These are phyloP conservation scores for Epinephelus malabaricus DNA, from an alignment of 2,797 vertebrate genomes.

Conservation along the genomic window DNA sequence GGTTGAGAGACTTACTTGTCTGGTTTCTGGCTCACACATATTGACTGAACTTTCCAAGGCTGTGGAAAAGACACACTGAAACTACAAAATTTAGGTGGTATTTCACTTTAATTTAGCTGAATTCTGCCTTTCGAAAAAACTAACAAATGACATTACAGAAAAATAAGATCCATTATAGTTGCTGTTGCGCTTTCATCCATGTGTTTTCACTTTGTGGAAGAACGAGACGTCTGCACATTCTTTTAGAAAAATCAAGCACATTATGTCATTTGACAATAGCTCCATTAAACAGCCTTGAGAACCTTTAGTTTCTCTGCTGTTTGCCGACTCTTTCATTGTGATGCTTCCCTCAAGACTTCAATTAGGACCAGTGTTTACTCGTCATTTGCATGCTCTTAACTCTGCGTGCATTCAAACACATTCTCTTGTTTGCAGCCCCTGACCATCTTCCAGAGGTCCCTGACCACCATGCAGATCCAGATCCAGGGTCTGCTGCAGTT, in stretches of 20 bases:
- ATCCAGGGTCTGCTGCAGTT: constrained; percentile 92
- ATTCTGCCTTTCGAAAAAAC: not conserved
- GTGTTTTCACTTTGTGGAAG: not conserved
- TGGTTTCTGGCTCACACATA: no score
- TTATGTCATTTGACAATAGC: not conserved
- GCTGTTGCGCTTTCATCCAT: not conserved
- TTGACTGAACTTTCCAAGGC: no score
- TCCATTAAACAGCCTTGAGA: not conserved
- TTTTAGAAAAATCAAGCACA: not conserved
- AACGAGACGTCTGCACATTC: not conserved
- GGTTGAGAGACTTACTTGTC: no score
- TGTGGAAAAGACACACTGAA: no score
- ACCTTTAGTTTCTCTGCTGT: not conserved
- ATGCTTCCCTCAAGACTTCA: not conserved
- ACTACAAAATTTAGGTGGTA: no score
- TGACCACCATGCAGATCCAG: constrained; percentile 97
- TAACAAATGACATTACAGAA: not conserved
- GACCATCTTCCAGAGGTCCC: constrained; percentile 93
- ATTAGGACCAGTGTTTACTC: not conserved
- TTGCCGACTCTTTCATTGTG: not conserved
- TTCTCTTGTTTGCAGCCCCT: constrained; percentile 85
- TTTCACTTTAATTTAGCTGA: not conserved
- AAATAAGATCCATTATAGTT: not conserved
- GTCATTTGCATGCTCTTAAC: not conserved
- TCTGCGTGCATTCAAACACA: not conserved